Percentiles rank a stretch among this genome's conserved stretches.
Conservation (phyloP, 2,113 vertebrate species). For the Mesembrinibis cayennensis region DNA sequence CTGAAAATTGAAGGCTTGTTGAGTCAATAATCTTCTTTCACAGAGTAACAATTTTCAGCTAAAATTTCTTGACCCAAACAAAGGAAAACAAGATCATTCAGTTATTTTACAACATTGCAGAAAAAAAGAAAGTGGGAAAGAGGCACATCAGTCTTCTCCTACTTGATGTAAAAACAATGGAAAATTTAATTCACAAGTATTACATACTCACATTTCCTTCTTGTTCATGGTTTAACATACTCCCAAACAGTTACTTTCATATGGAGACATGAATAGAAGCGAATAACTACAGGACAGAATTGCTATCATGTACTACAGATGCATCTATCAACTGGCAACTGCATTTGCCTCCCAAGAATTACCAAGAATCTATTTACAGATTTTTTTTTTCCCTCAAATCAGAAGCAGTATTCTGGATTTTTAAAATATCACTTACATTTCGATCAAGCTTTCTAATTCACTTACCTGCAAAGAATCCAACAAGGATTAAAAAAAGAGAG, state of each 20-base stretch:
- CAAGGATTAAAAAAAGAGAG: neutral
- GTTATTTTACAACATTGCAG: conserved; percentile 76
- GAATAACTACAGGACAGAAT: conserved; percentile 16
- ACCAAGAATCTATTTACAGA: conserved; percentile 40
- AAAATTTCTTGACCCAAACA: conserved; percentile 89
- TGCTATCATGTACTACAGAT: neutral
- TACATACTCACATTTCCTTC: conserved; percentile 23
- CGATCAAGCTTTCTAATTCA: neutral
- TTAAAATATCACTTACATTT: neutral
- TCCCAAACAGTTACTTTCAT: conserved; percentile 56
- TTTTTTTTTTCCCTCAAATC: neutral
- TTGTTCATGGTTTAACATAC: conserved; percentile 35
- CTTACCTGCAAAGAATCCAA: neutral
- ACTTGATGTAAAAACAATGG: conserved; percentile 40
- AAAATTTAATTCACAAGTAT: conserved; percentile 43
- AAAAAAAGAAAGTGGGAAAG: conserved; percentile 51
- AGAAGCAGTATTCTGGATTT: conserved; percentile 14
- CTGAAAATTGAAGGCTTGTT: conserved; percentile 86
- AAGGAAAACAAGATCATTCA: conserved; percentile 83
- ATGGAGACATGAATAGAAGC: conserved; percentile 27
- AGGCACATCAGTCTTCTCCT: conserved; percentile 45
- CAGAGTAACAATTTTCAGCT: conserved; percentile 85
- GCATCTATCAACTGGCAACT: conserved; percentile 43
- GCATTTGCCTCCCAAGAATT: conserved; percentile 35
- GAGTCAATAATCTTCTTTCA: conserved; percentile 85